Evolutionary conservation across 2,888 invertebrate genomes (phyloP), one percentile per base, ranked within the genome.

Genomic region (Harpagoxenus sublaevis): DNA sequence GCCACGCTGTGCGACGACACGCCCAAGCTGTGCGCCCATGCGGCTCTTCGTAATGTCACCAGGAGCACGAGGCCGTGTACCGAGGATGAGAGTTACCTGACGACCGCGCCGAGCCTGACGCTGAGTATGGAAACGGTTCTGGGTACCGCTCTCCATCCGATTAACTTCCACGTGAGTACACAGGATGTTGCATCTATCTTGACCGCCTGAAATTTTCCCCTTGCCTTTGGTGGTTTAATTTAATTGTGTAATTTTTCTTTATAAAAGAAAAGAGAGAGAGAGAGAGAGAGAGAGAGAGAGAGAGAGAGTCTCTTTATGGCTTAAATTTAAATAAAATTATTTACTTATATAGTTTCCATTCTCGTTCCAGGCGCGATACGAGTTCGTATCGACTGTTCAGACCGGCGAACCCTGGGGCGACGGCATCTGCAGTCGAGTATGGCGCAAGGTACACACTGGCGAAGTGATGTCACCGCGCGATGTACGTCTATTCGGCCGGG

Each of bases 21-120:
- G 66, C 98, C 98, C 4, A 97, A 97, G 91, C 95, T 98, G 74
- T 98, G 98, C 95, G 98, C 98, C 88, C 98, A 98, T 92, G 97
- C 97, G 18, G 97, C 97, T 1, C 95, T 97, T 0, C 96, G 97
- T 71, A 97, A 97, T 94, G 95, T 96, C 0, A 97, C 97, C 15
- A 96, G 98, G 87, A 96, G 97, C 62, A 98, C 98, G 15, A 96
- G 98, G 62, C 98, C 98, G 0, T 98, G 98, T 93, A 96, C 97
- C 65, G 96, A 96, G 15, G 96, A 97, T 57, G 98, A 98, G 95
- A 98, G 98, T 90, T 98, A 98, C 95, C 96, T 98, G 70, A 96
- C 97, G 85, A 94, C 95, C 0, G 95, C 95, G 0, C 93, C 95
- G 0, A 94, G 94, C 5, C 86, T 95, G 9, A 94, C 94, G 0